Evolutionary conservation across 2,888 invertebrate species (phyloP).

Genomic region (Drosophila formosana): DNA sequence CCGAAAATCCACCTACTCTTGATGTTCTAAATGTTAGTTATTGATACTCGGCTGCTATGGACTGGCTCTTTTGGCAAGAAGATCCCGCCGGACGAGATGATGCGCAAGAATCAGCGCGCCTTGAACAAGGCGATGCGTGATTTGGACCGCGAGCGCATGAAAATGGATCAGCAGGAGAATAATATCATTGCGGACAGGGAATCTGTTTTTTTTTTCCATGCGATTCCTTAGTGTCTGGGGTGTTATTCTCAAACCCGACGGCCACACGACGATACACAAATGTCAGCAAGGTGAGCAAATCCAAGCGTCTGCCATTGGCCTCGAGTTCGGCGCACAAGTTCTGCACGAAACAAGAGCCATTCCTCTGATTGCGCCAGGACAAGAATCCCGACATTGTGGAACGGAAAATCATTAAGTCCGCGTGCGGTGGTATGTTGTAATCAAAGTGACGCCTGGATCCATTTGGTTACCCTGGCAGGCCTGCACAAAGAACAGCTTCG

Average conservation of each 20-base stretch:
- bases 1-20: conserved; percentile 22
- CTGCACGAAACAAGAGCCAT: conserved; percentile 7
- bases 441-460: background rate
- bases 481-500: conserved; percentile 15
- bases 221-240: background rate
- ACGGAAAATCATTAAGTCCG: conserved; percentile 8
- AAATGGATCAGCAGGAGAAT: conserved; percentile 99
- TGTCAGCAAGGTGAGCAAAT: conserved; percentile 3
- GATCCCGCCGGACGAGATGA: conserved; percentile 98
- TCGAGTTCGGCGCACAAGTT: conserved; percentile 7
- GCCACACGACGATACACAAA: conserved; percentile 4
- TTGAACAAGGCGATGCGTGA: conserved; percentile 99
- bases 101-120: conserved; percentile 98
- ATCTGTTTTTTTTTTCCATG: background rate
- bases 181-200: conserved; percentile 98
- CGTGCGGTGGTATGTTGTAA: conserved; percentile 7
- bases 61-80: conserved; percentile 98
- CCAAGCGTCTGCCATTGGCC: background rate
- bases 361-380: background rate
- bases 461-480: background rate
- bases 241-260: background rate
- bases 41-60: conserved; percentile 86
- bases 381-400: background rate
- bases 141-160: conserved; percentile 95
- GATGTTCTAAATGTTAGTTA: conserved; percentile 41